Percentiles rank a stretch among this genome's conserved stretches.
Conservation (phyloP, 2,888 invertebrate species). For the Cyclophora albipunctata region DNA sequence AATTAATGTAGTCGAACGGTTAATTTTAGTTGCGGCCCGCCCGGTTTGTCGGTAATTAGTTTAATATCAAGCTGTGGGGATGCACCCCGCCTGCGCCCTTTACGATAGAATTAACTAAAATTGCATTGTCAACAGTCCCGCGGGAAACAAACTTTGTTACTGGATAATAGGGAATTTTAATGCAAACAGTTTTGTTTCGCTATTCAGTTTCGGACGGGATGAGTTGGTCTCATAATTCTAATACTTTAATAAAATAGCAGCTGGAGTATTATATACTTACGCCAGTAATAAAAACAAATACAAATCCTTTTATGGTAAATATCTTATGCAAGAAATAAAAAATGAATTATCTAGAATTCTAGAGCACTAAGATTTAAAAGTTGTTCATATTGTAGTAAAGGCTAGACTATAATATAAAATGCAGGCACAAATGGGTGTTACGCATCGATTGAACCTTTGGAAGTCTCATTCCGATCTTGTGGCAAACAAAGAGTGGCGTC, state of each 20-base stretch:
- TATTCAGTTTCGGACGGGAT: too few relatives aligned
- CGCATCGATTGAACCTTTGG: constrained; percentile 58
- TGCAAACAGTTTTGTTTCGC: too few relatives aligned
- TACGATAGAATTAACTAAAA: constrained; percentile 62
- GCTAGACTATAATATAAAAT: constrained; percentile 16
- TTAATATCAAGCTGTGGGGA: constrained; percentile 44
- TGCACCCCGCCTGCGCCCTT: constrained; percentile 21
- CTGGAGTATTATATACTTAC: too few relatives aligned
- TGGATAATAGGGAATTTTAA: too few relatives aligned
- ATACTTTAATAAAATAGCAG: too few relatives aligned
- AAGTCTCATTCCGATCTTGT: constrained; percentile 66
- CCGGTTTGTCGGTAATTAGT: constrained; percentile 64
- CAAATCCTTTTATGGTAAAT: too few relatives aligned
- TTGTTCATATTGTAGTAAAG: too few relatives aligned
- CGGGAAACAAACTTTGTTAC: constrained; percentile 21
- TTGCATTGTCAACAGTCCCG: constrained; percentile 54
- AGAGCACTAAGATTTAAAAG: too few relatives aligned
- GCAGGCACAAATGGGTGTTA: constrained; percentile 43
- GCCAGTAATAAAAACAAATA: too few relatives aligned
- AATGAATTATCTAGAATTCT: too few relatives aligned
- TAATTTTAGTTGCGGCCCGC: constrained; percentile 46
- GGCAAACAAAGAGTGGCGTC: constrained; percentile 68
- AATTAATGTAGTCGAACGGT: constrained; percentile 49
- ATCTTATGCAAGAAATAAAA: too few relatives aligned
- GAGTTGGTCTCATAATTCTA: too few relatives aligned